Conservation (phyloP, 2,888 invertebrate species). For the Parascotia fuliginaria region DNA sequence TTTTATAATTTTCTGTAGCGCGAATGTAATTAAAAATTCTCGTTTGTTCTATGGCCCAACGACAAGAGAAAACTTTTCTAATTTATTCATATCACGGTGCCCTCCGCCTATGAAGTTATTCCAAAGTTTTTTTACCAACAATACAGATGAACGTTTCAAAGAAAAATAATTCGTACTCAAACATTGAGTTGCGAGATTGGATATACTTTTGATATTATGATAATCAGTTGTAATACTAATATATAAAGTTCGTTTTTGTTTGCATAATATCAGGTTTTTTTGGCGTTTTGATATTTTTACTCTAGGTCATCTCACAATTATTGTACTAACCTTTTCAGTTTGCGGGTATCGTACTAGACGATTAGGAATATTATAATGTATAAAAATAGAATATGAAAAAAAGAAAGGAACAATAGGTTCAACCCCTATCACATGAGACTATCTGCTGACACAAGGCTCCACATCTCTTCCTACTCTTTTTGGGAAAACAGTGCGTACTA, state of each 20-base stretch:
- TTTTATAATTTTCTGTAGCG: slow-evolving; percentile 9
- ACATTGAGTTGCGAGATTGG: slow-evolving; percentile 45
- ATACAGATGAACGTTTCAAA: slow-evolving; percentile 72
- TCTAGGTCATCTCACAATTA: too few species aligned
- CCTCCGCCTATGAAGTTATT: slow-evolving; percentile 69
- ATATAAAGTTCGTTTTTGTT: background rate
- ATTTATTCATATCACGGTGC: slow-evolving; percentile 83
- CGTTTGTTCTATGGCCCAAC: slow-evolving; percentile 39
- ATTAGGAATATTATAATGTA: too few species aligned
- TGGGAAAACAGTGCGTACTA: too few species aligned
- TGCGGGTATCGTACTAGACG: too few species aligned
- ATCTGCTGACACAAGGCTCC: too few species aligned
- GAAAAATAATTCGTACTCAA: slow-evolving; percentile 57
- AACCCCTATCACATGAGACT: too few species aligned
- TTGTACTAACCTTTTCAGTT: too few species aligned
- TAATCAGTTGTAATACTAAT: slow-evolving; percentile 25
- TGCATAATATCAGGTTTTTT: background rate
- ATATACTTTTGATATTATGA: slow-evolving; percentile 39
- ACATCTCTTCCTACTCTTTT: too few species aligned
- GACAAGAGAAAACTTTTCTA: slow-evolving; percentile 70
- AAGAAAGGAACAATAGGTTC: too few species aligned
- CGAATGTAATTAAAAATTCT: slow-evolving; percentile 18
- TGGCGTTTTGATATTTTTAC: background rate
- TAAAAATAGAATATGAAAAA: too few species aligned
- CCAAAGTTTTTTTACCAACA: slow-evolving; percentile 74